These are phyloP conservation scores for Penaeus monodon DNA, from an alignment of 2,888 invertebrate species.

Conservation along the genomic window DNA sequence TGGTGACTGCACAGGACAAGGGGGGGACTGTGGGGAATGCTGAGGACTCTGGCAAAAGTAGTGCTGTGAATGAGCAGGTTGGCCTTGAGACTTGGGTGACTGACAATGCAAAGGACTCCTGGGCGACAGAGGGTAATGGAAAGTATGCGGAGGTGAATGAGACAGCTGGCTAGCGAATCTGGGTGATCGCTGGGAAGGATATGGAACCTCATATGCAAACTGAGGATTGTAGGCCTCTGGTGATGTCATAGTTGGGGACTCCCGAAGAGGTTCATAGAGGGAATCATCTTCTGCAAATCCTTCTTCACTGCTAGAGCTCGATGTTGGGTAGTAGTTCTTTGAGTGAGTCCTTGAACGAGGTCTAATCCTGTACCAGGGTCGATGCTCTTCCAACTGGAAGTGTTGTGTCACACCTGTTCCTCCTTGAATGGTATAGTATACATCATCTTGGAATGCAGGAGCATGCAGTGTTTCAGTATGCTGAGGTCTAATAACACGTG, in stretches of 20 bases:
- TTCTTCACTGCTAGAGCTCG: conserved; percentile 50
- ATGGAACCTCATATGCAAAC: conserved; percentile 21
- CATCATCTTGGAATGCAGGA: conserved; percentile 57
- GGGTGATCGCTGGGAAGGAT: conserved; percentile 38
- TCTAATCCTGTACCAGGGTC: conserved; percentile 16
- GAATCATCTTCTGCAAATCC: conserved; percentile 44
- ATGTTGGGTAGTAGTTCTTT: conserved; percentile 20
- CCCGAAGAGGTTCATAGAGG: conserved; percentile 46
- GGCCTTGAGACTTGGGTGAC: conserved; percentile 24
- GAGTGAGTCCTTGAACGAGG: background rate
- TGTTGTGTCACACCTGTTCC: conserved; percentile 52
- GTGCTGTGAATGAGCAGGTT: conserved; percentile 21
- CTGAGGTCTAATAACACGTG: conserved; percentile 8
- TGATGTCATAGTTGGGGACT: conserved; percentile 23
- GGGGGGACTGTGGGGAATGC: conserved; percentile 42
- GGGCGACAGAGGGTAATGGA: conserved; percentile 37
- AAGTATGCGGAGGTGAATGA: conserved; percentile 11
- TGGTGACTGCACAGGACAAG: conserved; percentile 26
- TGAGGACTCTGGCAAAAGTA: conserved; percentile 31
- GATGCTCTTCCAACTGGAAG: conserved; percentile 41
- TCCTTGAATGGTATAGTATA: conserved; percentile 57
- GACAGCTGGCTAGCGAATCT: conserved; percentile 24
- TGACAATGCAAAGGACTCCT: conserved; percentile 37
- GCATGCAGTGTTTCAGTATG: conserved; percentile 23
- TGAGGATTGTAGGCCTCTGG: conserved; percentile 34